These are phyloP conservation scores for Poeciliopsis turrubarensis DNA, from an alignment of 2,113 vertebrate genomes.

Conservation along the genomic window DNA sequence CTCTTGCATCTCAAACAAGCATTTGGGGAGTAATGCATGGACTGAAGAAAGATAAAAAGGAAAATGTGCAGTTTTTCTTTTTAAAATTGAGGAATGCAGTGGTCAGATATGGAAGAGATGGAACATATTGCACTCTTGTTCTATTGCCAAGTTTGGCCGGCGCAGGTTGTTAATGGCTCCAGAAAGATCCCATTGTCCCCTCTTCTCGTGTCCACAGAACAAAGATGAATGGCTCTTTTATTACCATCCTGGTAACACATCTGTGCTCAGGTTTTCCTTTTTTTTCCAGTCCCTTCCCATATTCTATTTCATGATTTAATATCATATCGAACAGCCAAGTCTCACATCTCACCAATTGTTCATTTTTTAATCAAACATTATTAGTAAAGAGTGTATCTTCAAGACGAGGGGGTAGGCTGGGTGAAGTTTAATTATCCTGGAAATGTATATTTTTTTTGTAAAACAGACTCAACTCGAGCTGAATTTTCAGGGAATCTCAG, in stretches of 20 bases:
- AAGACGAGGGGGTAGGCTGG: slow-evolving; percentile 31
- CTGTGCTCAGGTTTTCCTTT: slow-evolving; percentile 49
- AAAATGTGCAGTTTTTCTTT: slow-evolving; percentile 45
- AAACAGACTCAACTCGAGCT: slow-evolving; percentile 29
- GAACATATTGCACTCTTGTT: slow-evolving; percentile 54
- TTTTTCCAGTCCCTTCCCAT: slow-evolving; percentile 46
- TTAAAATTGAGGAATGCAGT: slow-evolving; percentile 54
- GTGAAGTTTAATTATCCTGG: slow-evolving; percentile 25
- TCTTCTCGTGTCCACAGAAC: slow-evolving; percentile 64
- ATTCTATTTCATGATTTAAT: slow-evolving; percentile 74
- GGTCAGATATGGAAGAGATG: slow-evolving; percentile 68
- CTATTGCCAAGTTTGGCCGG: slow-evolving; percentile 65
- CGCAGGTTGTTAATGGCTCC: slow-evolving; percentile 71
- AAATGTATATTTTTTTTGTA: slow-evolving; percentile 22
- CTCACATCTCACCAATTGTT: slow-evolving; percentile 63
- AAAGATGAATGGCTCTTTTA: slow-evolving; percentile 79
- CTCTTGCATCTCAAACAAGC: slow-evolving; percentile 67
- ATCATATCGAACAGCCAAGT: slow-evolving; percentile 65
- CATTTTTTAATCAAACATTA: slow-evolving; percentile 71
- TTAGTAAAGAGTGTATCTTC: slow-evolving; percentile 53
- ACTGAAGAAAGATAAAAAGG: slow-evolving; percentile 77
- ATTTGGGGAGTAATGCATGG: slow-evolving; percentile 54
- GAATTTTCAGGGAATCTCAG: slow-evolving; percentile 33
- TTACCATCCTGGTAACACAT: slow-evolving; percentile 71
- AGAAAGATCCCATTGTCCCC: slow-evolving; percentile 43